Percentiles rank a stretch among this genome's conserved stretches.
Evolutionary conservation across 2,888 invertebrate genomes (phyloP).

Genomic region (Isoperla grammatica): DNA sequence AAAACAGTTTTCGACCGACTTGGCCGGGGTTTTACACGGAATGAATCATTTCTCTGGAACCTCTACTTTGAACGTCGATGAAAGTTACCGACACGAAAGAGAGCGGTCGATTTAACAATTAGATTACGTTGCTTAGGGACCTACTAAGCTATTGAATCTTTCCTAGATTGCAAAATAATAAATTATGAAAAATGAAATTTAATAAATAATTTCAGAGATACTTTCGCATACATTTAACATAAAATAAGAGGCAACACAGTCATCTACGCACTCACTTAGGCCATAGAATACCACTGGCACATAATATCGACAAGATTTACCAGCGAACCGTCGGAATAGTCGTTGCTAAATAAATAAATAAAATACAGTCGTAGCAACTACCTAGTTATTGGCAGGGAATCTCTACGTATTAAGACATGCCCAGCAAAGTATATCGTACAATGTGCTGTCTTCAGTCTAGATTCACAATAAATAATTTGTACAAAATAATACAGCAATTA

Average conservation of each 20-base stretch:
- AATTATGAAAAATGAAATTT: background rate
- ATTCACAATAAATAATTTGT: no score
- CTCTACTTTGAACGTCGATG: background rate
- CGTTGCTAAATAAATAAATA: no score
- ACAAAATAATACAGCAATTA: no score
- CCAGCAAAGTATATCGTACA: no score
- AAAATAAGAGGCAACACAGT: background rate
- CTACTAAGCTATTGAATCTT: background rate
- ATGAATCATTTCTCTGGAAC: conserved; percentile 7
- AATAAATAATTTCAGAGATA: background rate
- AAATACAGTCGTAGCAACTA: no score
- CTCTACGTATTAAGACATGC: no score
- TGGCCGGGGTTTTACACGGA: background rate
- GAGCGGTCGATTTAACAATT: background rate
- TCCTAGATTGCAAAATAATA: background rate
- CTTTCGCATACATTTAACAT: background rate
- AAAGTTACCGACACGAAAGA: background rate
- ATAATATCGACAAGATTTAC: no score
- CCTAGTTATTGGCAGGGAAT: no score
- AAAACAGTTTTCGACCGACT: background rate
- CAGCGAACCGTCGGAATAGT: no score
- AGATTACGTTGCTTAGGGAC: background rate
- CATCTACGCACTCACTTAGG: background rate
- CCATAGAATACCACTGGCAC: no score
- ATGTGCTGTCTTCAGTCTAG: no score